A percentile compares a stretch with the other conserved stretches of the same genome.
These are phyloP conservation scores for Speoplatyrhinus poulsoni DNA, from an alignment of 2,113 vertebrate genomes.

Conservation along the genomic window DNA sequence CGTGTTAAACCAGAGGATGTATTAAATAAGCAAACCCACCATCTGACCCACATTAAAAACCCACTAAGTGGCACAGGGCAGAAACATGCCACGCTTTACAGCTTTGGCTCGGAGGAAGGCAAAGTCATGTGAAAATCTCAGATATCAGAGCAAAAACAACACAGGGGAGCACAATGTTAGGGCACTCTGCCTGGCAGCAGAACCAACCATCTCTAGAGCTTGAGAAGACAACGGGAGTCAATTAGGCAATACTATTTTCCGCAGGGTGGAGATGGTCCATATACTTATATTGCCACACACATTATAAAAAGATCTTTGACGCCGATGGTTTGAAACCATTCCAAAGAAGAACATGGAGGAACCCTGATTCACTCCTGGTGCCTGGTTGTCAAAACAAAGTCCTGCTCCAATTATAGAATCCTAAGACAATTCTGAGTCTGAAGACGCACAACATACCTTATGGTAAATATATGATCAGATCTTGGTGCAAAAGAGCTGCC, in stretches of 20 bases:
- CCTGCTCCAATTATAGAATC: background rate
- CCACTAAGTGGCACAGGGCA: constrained; percentile 11
- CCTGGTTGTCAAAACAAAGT: background rate
- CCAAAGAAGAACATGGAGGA: constrained; percentile 21
- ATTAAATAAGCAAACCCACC: background rate
- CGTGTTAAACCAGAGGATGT: background rate
- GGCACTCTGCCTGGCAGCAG: background rate
- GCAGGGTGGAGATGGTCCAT: constrained; percentile 1
- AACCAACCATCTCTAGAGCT: background rate
- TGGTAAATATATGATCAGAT: constrained; percentile 85
- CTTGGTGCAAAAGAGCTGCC: constrained; percentile 86
- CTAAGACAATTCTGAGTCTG: too few relatives aligned
- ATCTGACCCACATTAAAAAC: constrained; percentile 5
- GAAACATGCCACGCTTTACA: constrained; percentile 14
- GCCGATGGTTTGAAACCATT: background rate
- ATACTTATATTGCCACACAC: background rate
- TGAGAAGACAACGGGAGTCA: background rate
- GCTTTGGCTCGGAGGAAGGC: background rate
- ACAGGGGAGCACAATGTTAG: background rate
- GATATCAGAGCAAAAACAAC: background rate
- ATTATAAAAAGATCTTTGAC: background rate
- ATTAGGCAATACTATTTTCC: background rate
- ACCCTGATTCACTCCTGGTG: background rate
- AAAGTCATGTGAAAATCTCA: background rate
- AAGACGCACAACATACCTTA: constrained; percentile 70